Evolutionary conservation across 2,888 invertebrate species (phyloP).

Genomic region (Gymnoscelis rufifasciata): DNA sequence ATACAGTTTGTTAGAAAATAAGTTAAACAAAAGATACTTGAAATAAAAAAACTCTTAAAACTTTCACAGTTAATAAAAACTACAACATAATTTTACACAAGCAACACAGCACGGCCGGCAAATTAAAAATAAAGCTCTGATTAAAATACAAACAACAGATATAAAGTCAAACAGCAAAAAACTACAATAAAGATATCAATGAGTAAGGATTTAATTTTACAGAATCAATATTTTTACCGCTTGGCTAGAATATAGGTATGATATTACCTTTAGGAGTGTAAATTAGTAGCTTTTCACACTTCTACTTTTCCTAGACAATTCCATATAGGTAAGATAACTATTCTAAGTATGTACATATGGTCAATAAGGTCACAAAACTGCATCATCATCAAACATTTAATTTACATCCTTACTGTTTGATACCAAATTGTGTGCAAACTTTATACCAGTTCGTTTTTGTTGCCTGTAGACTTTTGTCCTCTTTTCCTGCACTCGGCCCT

Average conservation of each 20-base stretch:
- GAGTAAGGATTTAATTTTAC: slow-evolving; percentile 12
- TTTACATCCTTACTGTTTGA: slow-evolving; percentile 9
- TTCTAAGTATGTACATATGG: too few species aligned
- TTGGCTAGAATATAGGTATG: too few species aligned
- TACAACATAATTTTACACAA: slow-evolving; percentile 40
- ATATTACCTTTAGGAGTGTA: too few species aligned
- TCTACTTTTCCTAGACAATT: too few species aligned
- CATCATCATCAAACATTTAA: not conserved
- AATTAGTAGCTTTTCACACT: too few species aligned
- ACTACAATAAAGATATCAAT: slow-evolving; percentile 13
- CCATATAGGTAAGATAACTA: too few species aligned
- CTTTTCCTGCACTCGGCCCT: slow-evolving; percentile 83
- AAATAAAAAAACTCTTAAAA: too few species aligned
- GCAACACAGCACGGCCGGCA: slow-evolving; percentile 59
- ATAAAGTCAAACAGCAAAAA: slow-evolving; percentile 55
- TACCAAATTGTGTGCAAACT: slow-evolving; percentile 25
- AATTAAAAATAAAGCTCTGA: slow-evolving; percentile 45
- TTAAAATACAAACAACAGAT: slow-evolving; percentile 35
- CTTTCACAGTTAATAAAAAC: slow-evolving; percentile 21
- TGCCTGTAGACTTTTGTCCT: slow-evolving; percentile 83
- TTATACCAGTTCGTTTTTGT: slow-evolving; percentile 85
- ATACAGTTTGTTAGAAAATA: too few species aligned
- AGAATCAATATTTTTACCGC: too few species aligned
- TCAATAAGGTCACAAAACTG: too few species aligned
- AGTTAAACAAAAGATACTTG: too few species aligned